A percentile compares a stretch with the other conserved stretches of the same genome.
Conservation (phyloP, 2,113 vertebrate species). For the Xenopus borealis region DNA sequence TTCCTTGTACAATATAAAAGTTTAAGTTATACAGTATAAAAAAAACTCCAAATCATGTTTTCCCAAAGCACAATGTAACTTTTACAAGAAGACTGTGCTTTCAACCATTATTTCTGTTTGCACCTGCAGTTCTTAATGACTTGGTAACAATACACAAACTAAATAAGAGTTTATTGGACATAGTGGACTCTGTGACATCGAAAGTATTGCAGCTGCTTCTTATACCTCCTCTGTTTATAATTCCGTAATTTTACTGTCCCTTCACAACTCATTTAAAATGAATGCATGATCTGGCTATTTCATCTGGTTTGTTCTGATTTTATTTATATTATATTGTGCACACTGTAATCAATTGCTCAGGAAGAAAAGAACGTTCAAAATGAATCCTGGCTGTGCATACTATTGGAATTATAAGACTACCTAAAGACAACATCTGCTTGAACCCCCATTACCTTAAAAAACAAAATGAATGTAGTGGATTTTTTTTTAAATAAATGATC, state of each 20-base stretch:
- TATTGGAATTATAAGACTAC: not conserved
- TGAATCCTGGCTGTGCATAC: not conserved
- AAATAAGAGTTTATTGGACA: not conserved
- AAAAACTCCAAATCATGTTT: not conserved
- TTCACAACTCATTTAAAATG: not conserved
- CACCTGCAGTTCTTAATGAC: not conserved
- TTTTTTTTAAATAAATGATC: too few relatives aligned
- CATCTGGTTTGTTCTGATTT: not conserved
- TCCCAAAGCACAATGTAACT: not conserved
- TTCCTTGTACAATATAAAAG: not conserved
- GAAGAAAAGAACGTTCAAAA: not conserved
- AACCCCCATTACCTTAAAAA: too few relatives aligned
- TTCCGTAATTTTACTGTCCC: not conserved
- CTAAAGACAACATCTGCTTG: not conserved
- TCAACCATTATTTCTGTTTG: not conserved
- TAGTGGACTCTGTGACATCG: not conserved
- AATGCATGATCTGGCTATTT: not conserved
- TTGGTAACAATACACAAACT: not conserved
- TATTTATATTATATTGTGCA: not conserved
- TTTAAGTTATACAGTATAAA: not conserved
- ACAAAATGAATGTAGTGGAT: too few relatives aligned
- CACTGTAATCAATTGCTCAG: not conserved
- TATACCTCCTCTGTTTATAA: not conserved
- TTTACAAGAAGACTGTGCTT: not conserved
- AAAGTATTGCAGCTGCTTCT: not conserved